Conservation (phyloP, 2,888 invertebrate species). For the Drosophila sordidapex region DNA sequence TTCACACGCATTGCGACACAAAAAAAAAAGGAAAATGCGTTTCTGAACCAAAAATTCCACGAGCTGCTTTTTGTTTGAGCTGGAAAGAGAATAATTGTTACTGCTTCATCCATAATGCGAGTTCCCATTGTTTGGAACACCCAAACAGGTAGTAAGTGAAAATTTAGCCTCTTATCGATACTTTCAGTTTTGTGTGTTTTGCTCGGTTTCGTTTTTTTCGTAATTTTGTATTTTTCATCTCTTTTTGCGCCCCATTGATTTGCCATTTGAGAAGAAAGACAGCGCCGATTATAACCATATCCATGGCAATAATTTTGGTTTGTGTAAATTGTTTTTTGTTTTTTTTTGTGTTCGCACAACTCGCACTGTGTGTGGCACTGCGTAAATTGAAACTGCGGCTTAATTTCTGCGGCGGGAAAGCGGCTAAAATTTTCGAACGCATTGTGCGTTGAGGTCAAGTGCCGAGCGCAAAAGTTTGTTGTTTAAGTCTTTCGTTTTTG, state of each 20-base stretch:
- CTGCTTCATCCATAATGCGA: slow-evolving; percentile 44
- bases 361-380: slow-evolving; percentile 67
- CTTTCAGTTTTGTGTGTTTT: slow-evolving; percentile 44
- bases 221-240: slow-evolving; percentile 28
- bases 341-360: slow-evolving; percentile 12
- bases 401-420: slow-evolving; percentile 70
- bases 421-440: slow-evolving; percentile 64
- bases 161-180: slow-evolving; percentile 47
- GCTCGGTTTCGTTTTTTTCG: slow-evolving; percentile 13
- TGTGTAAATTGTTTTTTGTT: slow-evolving; percentile 24
- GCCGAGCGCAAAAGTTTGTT: slow-evolving; percentile 65
- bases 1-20: slow-evolving; percentile 59
- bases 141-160: slow-evolving; percentile 65
- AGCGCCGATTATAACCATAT: slow-evolving; percentile 60
- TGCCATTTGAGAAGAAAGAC: slow-evolving; percentile 69
- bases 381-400: slow-evolving; percentile 70
- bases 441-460: slow-evolving; percentile 71
- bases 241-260: slow-evolving; percentile 64
- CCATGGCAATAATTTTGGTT: slow-evolving; percentile 44
- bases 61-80: slow-evolving; percentile 33
- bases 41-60: slow-evolving; percentile 34
- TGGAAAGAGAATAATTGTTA: slow-evolving; percentile 51
- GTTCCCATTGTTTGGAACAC: slow-evolving; percentile 49
- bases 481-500: slow-evolving; percentile 72
- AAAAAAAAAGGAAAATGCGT: slow-evolving; percentile 2